A percentile compares a stretch with the other conserved stretches of the same genome.
Evolutionary conservation across 2,888 invertebrate species (phyloP).

Genomic region (Heliconius charithonia): DNA sequence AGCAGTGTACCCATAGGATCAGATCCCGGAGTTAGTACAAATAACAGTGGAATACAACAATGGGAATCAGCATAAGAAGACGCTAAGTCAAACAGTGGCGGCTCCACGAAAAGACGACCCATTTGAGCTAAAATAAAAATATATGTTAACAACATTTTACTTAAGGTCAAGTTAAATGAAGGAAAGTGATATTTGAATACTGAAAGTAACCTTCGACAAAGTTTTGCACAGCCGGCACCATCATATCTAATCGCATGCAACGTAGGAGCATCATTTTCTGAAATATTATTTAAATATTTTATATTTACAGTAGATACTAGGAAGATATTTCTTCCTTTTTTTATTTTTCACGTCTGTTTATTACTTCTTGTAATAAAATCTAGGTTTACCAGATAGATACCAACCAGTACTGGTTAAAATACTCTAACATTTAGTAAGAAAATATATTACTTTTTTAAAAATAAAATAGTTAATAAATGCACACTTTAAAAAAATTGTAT

Average conservation of each 20-base stretch:
- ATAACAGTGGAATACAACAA: conserved; percentile 93
- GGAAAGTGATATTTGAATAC: background rate
- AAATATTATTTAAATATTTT: conserved; percentile 40
- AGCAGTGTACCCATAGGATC: conserved; percentile 95
- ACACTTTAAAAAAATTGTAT: too few species aligned
- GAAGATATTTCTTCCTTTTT: background rate
- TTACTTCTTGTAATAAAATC: too few species aligned
- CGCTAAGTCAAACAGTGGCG: conserved; percentile 93
- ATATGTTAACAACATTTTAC: background rate
- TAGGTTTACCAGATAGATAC: too few species aligned
- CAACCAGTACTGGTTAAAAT: too few species aligned
- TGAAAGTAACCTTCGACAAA: conserved; percentile 84
- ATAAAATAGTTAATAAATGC: too few species aligned
- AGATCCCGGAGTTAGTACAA: conserved; percentile 95
- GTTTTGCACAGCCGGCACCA: conserved; percentile 89
- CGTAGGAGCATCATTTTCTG: conserved; percentile 91
- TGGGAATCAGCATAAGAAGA: conserved; percentile 94
- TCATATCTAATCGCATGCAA: conserved; percentile 94
- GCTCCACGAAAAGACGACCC: conserved; percentile 92
- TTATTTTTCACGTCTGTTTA: too few species aligned
- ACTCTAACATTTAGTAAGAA: too few species aligned
- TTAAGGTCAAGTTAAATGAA: background rate
- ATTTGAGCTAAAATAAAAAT: conserved; percentile 81
- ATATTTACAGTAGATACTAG: background rate
- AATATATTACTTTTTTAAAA: too few species aligned